phyloP scores from a whole-genome alignment of 2,888 invertebrate genomes.

The Macroteleia sp. region DNA sequence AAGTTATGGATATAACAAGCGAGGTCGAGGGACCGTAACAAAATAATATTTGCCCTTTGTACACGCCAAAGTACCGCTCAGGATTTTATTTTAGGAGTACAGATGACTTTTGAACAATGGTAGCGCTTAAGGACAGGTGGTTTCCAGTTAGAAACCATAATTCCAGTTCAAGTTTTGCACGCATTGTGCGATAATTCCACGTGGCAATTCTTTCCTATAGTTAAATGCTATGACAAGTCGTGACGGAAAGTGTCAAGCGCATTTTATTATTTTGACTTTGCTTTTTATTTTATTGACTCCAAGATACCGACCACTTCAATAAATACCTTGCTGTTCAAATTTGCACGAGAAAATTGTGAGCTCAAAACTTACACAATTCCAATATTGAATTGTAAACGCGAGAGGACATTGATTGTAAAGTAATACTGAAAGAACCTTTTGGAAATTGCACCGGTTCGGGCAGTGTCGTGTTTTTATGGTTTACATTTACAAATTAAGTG shows the following conservation, averaged over 20 bases:
- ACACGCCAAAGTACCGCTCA: constrained; percentile 30
- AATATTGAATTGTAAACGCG: too few species aligned
- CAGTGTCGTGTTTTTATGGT: too few species aligned
- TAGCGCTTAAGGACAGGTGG: constrained; percentile 13
- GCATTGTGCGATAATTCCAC: constrained; percentile 12
- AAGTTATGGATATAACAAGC: not conserved
- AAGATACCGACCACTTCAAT: too few species aligned
- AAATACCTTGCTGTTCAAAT: too few species aligned
- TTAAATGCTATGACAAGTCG: not conserved
- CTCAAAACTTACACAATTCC: too few species aligned
- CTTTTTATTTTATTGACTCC: too few species aligned
- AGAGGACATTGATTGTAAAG: too few species aligned
- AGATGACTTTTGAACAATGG: constrained; percentile 5
- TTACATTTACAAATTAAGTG: too few species aligned
- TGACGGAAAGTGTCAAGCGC: not conserved
- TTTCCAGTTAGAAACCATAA: constrained; percentile 1
- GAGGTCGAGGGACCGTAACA: constrained; percentile 19
- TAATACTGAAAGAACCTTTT: too few species aligned
- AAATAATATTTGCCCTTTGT: constrained; percentile 56
- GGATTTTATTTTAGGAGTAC: constrained; percentile 32
- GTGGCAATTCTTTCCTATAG: constrained; percentile 1
- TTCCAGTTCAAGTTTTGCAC: constrained; percentile 7
- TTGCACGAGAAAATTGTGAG: too few species aligned
- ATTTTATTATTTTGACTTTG: too few species aligned
- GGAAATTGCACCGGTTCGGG: too few species aligned